Conservation (phyloP, 1,140 invertebrate species). For the Euschistus heros region DNA sequence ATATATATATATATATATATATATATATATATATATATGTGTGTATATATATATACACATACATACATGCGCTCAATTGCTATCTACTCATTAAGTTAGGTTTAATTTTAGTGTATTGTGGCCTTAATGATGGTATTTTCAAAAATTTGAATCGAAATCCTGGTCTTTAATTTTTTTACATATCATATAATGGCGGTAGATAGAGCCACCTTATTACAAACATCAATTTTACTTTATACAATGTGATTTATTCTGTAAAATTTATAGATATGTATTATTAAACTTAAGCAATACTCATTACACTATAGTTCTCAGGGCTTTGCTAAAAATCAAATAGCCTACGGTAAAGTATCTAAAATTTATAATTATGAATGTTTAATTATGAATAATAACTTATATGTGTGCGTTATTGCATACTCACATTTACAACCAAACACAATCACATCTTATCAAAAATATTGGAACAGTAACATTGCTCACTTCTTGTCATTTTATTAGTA, state of each 20-base stretch:
- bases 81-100: constrained; percentile 24
- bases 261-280: not conserved
- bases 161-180: constrained; percentile 22
- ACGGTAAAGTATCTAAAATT: constrained; percentile 13
- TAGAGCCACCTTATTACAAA: not conserved
- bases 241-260: constrained; percentile 11
- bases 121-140: constrained; percentile 22
- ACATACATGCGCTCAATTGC: constrained; percentile 19
- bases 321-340: constrained; percentile 17
- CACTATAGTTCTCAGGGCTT: constrained; percentile 15
- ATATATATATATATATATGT: no score
- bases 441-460: not conserved
- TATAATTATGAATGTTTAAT: not conserved
- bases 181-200: constrained; percentile 13
- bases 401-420: not conserved
- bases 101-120: constrained; percentile 22
- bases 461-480: constrained; percentile 19
- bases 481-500: constrained; percentile 8
- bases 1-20: no score
- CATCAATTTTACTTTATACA: not conserved
- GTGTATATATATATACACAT: constrained; percentile 2
- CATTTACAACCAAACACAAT: not conserved
- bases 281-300: constrained; percentile 18
- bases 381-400: not conserved
- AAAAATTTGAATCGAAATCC: constrained; percentile 2